Evolutionary conservation across 1,140 invertebrate genomes (phyloP), one percentile per base, ranked within the genome.

Genomic region (Cheumatopsyche charites): DNA sequence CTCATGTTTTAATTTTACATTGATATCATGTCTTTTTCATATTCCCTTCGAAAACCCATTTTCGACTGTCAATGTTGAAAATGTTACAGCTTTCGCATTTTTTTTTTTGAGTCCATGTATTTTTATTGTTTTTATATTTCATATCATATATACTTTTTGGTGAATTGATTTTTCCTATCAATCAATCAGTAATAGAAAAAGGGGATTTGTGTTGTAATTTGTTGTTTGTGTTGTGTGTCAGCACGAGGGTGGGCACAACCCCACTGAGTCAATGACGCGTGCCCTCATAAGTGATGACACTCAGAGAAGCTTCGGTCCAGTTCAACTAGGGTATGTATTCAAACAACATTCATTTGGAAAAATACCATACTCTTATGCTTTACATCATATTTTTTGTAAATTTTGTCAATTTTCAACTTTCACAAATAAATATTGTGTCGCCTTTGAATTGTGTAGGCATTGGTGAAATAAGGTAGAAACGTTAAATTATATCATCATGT

Each of bases 221-320:
- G 83, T 78, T 80, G 82, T 85, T 83, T 84, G 87, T 84, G 81
- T 86, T 85, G 82, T 88, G 84, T 87, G 86, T 86, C 88, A 94
- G 92, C 92, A 94, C 89, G 92, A 94, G 87, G 92, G 92, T 88
- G 92, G 92, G 86, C 88, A 92, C 81, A 93, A 90, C 87, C 90
- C 92, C 85, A 93, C 92, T 82, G 93, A 94, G 85, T 94, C 92
- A 84, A 94, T 94, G 92, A 94, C 92, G 83, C 90, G 92, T 81
- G 92, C 92, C 84, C 89, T 94, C 85, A 94, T 94, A 86, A 92
- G 90, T 85, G 93, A 94, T 84, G 92, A 94, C 87, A 90, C 90
- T 84, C 91, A 92, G 84, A 89, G 89, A 86, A 91, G 92, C 87
- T 88, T 91, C 84, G 93, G 92, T 84, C 68, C 92, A 83, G 92